Evolutionary conservation across 2,888 invertebrate species (phyloP).

Genomic region (Tortrix viridana): DNA sequence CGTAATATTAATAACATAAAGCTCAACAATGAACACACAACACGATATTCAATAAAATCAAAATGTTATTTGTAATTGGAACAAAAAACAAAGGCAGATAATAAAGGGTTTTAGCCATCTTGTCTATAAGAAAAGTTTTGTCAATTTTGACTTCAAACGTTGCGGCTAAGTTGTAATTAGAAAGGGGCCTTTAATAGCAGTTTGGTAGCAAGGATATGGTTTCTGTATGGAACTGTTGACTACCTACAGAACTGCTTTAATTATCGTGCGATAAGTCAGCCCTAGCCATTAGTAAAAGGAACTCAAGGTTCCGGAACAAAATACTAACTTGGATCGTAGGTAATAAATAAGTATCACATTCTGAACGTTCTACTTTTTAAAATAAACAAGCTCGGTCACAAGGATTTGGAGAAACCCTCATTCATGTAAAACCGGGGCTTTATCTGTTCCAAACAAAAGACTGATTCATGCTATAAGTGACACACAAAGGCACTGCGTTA

Average conservation of each 20-base stretch:
- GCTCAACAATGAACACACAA: conserved; percentile 48
- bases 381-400: not conserved
- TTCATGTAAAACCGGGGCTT: conserved; percentile 18
- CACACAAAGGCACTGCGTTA: conserved; percentile 79
- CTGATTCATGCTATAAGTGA: conserved; percentile 79
- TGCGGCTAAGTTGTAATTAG: not conserved
- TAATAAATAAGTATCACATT: not conserved
- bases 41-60: conserved; percentile 19
- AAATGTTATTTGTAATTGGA: conserved; percentile 15
- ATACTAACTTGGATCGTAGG: not conserved
- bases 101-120: conserved; percentile 5
- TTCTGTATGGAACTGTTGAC: not conserved
- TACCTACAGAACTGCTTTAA: conserved; percentile 7
- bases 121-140: conserved; percentile 18
- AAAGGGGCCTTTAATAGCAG: too few species aligned
- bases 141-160: not conserved
- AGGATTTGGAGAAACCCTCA: conserved; percentile 14
- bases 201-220: not conserved
- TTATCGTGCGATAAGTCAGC: not conserved
- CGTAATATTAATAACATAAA: conserved; percentile 63
- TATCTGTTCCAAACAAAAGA: conserved; percentile 37
- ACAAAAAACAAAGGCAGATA: conserved; percentile 21
- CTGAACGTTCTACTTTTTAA: not conserved
- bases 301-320: not conserved
- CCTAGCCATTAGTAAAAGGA: not conserved